Base-by-base conservation (phyloP, 2,797 vertebrate species). In the Melanotaenia maccullochi region DNA sequence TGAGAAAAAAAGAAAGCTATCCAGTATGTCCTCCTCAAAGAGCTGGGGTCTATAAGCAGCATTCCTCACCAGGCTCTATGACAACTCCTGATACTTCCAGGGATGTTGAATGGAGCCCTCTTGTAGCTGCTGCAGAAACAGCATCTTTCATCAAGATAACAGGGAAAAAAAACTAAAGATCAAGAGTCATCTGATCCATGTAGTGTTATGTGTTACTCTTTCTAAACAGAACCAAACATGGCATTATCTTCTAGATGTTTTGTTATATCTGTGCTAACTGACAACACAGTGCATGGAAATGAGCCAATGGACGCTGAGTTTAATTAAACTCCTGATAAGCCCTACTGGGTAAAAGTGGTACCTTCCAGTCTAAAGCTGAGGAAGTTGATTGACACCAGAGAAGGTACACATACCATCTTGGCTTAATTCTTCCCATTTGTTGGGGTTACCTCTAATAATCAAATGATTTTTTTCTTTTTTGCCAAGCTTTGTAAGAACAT, bases 1-100 rank as follows among this genome's bases (percentile, higher is more conserved):
- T 86, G 73, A 51, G 80, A 66, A 66, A 79, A 85, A 81, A 76
- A 79, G 76, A 84, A 78, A 73, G 38, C 82, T 76, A 84, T 82
- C 83, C 84, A 87, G 79, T 79, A 82, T 87, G 81, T 90, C 81
- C 79, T 83, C 86, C 85, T 90, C 86, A 88, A 92, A 90, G 87
- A 87, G 75, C 76, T 30, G 60, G 74, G 85, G 82, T 87, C 89
- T 79, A 90, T 84, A 89, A 87, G 76, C 87, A 83, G 82, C 90
- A 93, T 93, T 93, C 92, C 89, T 92, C 60, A 22, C 56, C 57
- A 74, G 3, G 82, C 74, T 52, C 92, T 92, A 92, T 91, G 92
- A 89, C 91, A 92, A 93, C 90, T 78, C 60, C 73, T 76, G 85
- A 87, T 80, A 83, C 81, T 82, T 75, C 75, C 44, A 84, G 78